A percentile compares a stretch with the other conserved stretches of the same genome.
Evolutionary conservation across 2,113 vertebrate species (phyloP).

Genomic region (Mirza zaza): DNA sequence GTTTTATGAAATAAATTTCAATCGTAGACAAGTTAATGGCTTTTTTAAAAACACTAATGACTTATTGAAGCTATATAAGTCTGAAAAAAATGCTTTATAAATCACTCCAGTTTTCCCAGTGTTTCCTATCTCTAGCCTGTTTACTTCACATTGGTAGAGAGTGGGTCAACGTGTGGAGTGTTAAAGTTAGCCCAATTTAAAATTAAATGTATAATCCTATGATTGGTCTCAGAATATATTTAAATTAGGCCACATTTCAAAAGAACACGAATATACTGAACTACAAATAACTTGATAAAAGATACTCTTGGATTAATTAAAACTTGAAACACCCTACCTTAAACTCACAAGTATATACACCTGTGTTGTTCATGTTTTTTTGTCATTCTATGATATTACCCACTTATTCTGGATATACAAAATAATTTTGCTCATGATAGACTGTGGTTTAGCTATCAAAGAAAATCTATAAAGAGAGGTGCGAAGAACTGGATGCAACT

Average conservation of each 20-base stretch:
- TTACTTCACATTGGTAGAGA: conserved; percentile 37
- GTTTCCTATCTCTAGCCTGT: not conserved
- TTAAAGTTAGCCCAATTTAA: conserved; percentile 38
- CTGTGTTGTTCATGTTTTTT: not conserved
- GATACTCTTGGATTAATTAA: conserved; percentile 30
- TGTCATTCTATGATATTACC: not conserved
- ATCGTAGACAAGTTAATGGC: not conserved
- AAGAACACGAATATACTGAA: conserved; percentile 40
- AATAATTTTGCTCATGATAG: not conserved
- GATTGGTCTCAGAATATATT: conserved; percentile 54
- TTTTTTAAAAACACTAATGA: not conserved
- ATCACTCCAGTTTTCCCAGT: not conserved
- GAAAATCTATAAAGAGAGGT: not conserved
- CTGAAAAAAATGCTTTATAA: conserved; percentile 12
- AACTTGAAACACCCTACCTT: not conserved
- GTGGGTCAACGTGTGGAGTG: not conserved
- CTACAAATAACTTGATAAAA: conserved; percentile 22
- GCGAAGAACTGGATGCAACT: not conserved
- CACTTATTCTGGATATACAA: conserved; percentile 38
- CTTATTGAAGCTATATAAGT: not conserved
- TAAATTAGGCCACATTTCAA: conserved; percentile 38
- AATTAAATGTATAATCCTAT: not conserved
- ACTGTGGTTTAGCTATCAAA: conserved; percentile 24
- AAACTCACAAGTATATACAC: not conserved
- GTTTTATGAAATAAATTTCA: not conserved